A percentile compares a stretch with the other conserved stretches of the same genome.
Conservation (phyloP, 2,797 vertebrate species). For the Propithecus deckenii region DNA sequence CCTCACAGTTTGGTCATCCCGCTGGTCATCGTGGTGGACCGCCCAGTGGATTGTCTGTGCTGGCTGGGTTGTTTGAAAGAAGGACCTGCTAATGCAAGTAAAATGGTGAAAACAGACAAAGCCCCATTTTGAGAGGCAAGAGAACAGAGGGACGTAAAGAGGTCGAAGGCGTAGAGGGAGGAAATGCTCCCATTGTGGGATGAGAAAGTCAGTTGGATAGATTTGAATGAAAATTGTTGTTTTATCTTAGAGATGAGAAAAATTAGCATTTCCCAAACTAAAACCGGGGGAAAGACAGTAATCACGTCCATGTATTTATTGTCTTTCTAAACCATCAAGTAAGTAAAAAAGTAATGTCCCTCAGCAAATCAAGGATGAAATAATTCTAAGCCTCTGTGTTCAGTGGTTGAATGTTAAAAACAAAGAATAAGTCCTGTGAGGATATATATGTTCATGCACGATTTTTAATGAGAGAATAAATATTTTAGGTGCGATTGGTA, state of each 20-base stretch:
- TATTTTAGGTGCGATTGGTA: background rate
- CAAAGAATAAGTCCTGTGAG: background rate
- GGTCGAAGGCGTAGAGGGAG: background rate
- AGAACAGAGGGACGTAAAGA: background rate
- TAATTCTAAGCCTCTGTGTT: background rate
- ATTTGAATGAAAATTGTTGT: background rate
- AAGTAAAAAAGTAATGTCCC: background rate
- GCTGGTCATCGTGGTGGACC: background rate
- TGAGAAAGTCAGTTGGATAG: background rate
- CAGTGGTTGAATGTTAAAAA: background rate
- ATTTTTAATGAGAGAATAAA: background rate
- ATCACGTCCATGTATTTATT: background rate
- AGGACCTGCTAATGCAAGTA: background rate
- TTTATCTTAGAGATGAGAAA: background rate
- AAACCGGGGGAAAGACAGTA: background rate
- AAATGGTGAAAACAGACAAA: background rate
- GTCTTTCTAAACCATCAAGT: constrained; percentile 5
- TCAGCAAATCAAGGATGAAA: background rate
- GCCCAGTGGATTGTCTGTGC: too few relatives aligned
- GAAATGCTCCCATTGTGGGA: background rate
- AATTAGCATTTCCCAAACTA: background rate
- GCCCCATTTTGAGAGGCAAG: background rate
- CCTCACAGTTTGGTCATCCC: background rate
- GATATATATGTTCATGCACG: background rate
- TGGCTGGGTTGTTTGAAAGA: background rate